A percentile compares a stretch with the other conserved stretches of the same genome.
Evolutionary conservation across 2,888 invertebrate genomes (phyloP).

Genomic region (Branchipolynoe longqiensis): DNA sequence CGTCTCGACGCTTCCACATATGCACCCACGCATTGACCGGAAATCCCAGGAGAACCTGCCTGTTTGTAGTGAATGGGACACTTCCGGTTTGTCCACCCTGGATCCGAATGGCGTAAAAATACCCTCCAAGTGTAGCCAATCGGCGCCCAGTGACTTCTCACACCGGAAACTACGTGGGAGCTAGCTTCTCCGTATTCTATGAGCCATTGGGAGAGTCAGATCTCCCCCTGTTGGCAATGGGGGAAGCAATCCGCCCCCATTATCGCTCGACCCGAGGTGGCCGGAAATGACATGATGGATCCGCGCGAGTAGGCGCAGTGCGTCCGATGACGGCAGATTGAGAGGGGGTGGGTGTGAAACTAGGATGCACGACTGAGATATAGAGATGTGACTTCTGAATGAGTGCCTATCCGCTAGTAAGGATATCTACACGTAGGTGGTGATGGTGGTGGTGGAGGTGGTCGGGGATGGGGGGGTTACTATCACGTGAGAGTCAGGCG

Average conservation of each 20-base stretch:
- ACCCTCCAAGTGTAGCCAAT: neutral
- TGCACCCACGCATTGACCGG: too few species aligned
- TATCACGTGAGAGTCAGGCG: too few species aligned
- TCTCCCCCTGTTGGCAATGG: constrained; percentile 18
- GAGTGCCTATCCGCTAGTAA: too few species aligned
- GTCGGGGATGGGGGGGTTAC: too few species aligned
- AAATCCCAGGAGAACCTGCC: too few species aligned
- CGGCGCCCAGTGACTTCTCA: neutral
- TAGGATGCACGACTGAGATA: constrained; percentile 34
- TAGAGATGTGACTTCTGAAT: constrained; percentile 42
- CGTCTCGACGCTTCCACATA: too few species aligned
- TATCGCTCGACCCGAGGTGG: constrained; percentile 10
- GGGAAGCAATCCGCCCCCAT: constrained; percentile 36
- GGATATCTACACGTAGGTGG: too few species aligned
- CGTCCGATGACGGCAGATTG: constrained; percentile 43
- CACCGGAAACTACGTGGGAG: neutral
- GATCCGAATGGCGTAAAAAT: neutral
- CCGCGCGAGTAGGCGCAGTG: constrained; percentile 33
- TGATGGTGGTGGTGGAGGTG: too few species aligned
- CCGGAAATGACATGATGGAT: constrained; percentile 22
- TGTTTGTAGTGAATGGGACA: constrained; percentile 9
- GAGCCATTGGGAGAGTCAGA: constrained; percentile 27
- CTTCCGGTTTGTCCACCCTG: constrained; percentile 41
- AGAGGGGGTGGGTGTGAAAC: constrained; percentile 5
- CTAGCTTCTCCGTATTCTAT: constrained; percentile 2